Percentiles rank a stretch among this genome's conserved stretches.
phyloP scores from a whole-genome alignment of 1,140 invertebrate genomes.

The Drosophila nannoptera region DNA sequence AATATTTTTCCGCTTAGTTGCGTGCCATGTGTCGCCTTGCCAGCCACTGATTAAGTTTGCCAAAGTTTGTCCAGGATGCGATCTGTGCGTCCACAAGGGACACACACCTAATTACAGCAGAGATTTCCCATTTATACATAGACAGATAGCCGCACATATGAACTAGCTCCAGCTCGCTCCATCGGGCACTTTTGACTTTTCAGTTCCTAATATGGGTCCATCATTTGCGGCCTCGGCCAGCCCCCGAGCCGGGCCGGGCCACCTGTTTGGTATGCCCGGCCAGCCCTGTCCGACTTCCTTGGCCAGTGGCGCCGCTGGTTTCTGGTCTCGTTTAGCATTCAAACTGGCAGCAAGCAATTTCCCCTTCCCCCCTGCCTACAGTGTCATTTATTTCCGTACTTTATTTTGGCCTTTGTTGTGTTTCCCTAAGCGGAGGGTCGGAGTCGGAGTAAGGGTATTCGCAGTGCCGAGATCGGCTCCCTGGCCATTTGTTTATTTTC shows the following conservation, averaged over 20 bases:
- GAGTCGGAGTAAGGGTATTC: not conserved
- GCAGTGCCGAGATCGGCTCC: not conserved
- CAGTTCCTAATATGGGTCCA: slow-evolving; percentile 38
- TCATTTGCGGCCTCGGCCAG: slow-evolving; percentile 39
- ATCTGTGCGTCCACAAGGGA: slow-evolving; percentile 15
- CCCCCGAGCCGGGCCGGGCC: slow-evolving; percentile 30
- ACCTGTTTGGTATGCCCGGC: slow-evolving; percentile 39
- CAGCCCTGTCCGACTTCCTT: slow-evolving; percentile 7
- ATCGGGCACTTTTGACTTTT: slow-evolving; percentile 42
- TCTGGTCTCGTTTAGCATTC: slow-evolving; percentile 55
- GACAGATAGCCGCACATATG: not conserved
- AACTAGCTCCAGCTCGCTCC: slow-evolving; percentile 5
- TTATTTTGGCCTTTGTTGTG: slow-evolving; percentile 5
- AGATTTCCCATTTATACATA: slow-evolving; percentile 44
- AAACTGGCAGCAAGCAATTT: slow-evolving; percentile 43
- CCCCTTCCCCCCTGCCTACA: slow-evolving; percentile 38
- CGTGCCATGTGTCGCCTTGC: slow-evolving; percentile 64
- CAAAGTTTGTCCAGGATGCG: slow-evolving; percentile 57
- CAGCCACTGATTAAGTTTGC: slow-evolving; percentile 69
- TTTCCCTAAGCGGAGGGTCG: not conserved
- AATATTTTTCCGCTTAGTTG: slow-evolving; percentile 77
- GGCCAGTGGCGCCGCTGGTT: slow-evolving; percentile 7
- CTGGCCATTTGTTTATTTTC: slow-evolving; percentile 17
- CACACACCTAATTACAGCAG: slow-evolving; percentile 67
- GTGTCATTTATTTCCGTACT: slow-evolving; percentile 36